These are phyloP conservation scores for Crotalus helleri DNA, from an alignment of 2,113 vertebrate genomes.

Conservation along the genomic window DNA sequence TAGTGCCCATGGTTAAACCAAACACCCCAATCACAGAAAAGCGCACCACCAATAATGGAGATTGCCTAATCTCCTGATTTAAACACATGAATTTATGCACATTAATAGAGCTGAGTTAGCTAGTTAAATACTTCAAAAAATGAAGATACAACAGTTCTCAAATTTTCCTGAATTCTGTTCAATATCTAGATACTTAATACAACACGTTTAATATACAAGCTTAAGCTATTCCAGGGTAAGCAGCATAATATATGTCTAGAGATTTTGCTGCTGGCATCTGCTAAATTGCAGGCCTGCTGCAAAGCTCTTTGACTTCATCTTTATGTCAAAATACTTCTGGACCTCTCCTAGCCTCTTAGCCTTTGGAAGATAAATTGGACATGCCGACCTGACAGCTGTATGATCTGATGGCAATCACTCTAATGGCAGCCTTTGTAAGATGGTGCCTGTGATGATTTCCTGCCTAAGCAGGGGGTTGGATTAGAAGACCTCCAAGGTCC, in stretches of 20 bases:
- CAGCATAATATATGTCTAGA: neutral
- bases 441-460: neutral
- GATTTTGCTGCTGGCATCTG: neutral
- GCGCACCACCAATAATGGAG: neutral
- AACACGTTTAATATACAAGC: neutral
- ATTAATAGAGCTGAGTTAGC: neutral
- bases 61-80: neutral
- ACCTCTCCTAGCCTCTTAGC: neutral
- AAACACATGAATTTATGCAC: neutral
- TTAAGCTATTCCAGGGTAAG: neutral
- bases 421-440: neutral
- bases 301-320: neutral
- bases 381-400: neutral
- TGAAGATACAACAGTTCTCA: neutral
- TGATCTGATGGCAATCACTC: neutral
- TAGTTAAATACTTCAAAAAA: neutral
- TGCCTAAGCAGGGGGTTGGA: no score
- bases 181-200: neutral
- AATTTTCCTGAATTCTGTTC: neutral
- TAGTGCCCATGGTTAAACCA: neutral
- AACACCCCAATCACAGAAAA: neutral
- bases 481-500: no score
- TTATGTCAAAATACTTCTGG: neutral
- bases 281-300: neutral
- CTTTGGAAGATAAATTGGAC: neutral